These are phyloP conservation scores for Gymnopithys bicolor DNA, from an alignment of 2,797 vertebrate genomes.

Conservation along the genomic window DNA sequence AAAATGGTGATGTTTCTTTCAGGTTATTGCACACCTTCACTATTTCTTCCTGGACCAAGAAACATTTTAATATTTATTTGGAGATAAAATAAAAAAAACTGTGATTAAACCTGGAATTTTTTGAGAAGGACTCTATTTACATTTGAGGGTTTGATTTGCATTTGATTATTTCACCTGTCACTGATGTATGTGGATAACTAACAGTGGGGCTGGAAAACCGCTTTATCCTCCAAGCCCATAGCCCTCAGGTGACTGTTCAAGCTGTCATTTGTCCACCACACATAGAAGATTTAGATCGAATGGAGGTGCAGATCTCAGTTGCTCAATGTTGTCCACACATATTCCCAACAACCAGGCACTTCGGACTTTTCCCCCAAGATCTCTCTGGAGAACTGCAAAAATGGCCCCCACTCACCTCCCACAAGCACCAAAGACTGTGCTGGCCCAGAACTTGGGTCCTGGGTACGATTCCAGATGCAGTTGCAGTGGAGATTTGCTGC, in stretches of 20 bases:
- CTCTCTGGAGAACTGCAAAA: background rate
- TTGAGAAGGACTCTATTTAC: background rate
- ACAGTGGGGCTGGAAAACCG: background rate
- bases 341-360: background rate
- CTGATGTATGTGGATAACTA: background rate
- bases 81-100: background rate
- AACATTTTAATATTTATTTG: background rate
- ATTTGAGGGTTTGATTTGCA: background rate
- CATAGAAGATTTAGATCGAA: background rate
- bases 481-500: background rate
- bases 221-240: background rate
- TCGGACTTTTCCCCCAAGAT: background rate
- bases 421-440: background rate
- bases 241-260: background rate
- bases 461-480: background rate
- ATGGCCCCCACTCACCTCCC: background rate
- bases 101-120: background rate
- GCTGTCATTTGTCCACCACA: background rate
- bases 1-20: background rate
- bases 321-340: rapidly evolving
- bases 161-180: background rate
- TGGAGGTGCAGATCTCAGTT: background rate
- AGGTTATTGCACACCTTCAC: background rate
- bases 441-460: background rate
- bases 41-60: background rate